Evolutionary conservation across 2,888 invertebrate species (phyloP).

Genomic region (Cosmia trapezina): DNA sequence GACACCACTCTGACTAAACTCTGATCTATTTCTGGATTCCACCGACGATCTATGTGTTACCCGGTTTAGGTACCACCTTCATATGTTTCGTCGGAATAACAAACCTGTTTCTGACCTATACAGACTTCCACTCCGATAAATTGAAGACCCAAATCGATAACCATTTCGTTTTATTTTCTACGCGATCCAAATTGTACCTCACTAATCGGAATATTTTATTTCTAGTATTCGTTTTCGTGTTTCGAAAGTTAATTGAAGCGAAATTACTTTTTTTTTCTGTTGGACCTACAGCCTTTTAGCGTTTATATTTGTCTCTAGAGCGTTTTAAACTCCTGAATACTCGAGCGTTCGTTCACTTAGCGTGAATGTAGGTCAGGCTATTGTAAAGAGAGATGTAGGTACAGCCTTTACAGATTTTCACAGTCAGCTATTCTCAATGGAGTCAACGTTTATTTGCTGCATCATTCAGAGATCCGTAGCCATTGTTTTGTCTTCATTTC

Average conservation of each 20-base stretch:
- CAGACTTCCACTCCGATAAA: constrained; percentile 18
- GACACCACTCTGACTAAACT: constrained; percentile 57
- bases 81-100: constrained; percentile 17
- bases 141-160: constrained; percentile 17
- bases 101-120: constrained; percentile 24
- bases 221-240: neutral
- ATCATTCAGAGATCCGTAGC: constrained; percentile 36
- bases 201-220: constrained; percentile 11
- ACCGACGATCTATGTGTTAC: constrained; percentile 52
- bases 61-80: constrained; percentile 23
- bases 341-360: constrained; percentile 63
- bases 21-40: constrained; percentile 66
- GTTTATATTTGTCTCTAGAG: constrained; percentile 51
- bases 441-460: constrained; percentile 39
- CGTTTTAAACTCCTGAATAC: constrained; percentile 54
- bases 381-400: constrained; percentile 45
- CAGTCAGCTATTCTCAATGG: constrained; percentile 60
- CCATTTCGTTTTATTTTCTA: constrained; percentile 30
- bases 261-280: constrained; percentile 36
- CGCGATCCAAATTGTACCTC: constrained; percentile 14
- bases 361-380: constrained; percentile 66
- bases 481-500: constrained; percentile 44
- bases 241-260: neutral
- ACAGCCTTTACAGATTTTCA: constrained; percentile 58
- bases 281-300: constrained; percentile 23